Evolutionary conservation across 2,888 invertebrate species (phyloP).

Genomic region (Bimastos eiseni): DNA sequence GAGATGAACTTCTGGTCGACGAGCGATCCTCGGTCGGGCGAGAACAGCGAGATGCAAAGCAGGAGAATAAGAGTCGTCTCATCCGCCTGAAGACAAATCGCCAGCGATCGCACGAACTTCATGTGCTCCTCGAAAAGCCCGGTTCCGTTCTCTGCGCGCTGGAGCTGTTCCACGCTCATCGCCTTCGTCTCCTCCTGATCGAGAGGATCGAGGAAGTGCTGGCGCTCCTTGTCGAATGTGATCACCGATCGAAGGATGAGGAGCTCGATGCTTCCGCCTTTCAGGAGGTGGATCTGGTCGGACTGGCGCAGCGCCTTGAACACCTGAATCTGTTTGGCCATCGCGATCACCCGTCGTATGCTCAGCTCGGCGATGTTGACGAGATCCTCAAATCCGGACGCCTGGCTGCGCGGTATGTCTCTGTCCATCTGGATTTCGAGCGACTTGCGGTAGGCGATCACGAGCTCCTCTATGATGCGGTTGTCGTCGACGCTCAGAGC

Average conservation of each 20-base stretch:
- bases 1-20: slow-evolving; percentile 59
- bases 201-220: slow-evolving; percentile 77
- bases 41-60: slow-evolving; percentile 87
- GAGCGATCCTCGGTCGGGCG: slow-evolving; percentile 77
- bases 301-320: slow-evolving; percentile 81
- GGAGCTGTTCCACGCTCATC: slow-evolving; percentile 85
- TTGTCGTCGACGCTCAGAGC: slow-evolving; percentile 50
- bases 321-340: slow-evolving; percentile 65
- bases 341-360: slow-evolving; percentile 70
- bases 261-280: slow-evolving; percentile 94
- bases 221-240: slow-evolving; percentile 86
- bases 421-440: slow-evolving; percentile 57
- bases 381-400: slow-evolving; percentile 54
- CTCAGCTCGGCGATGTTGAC: slow-evolving; percentile 62
- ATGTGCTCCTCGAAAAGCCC: slow-evolving; percentile 62
- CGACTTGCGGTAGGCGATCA: slow-evolving; percentile 56
- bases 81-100: slow-evolving; percentile 81
- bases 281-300: slow-evolving; percentile 86
- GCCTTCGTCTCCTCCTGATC: slow-evolving; percentile 68
- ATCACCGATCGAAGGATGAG: slow-evolving; percentile 91
- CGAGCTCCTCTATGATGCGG: slow-evolving; percentile 56
- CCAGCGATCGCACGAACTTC: slow-evolving; percentile 66
- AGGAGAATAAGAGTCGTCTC: slow-evolving; percentile 89
- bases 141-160: slow-evolving; percentile 65
- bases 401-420: slow-evolving; percentile 41